Base-by-base conservation (phyloP, 2,888 invertebrate species). In the Pseudeuparius sepicola region DNA sequence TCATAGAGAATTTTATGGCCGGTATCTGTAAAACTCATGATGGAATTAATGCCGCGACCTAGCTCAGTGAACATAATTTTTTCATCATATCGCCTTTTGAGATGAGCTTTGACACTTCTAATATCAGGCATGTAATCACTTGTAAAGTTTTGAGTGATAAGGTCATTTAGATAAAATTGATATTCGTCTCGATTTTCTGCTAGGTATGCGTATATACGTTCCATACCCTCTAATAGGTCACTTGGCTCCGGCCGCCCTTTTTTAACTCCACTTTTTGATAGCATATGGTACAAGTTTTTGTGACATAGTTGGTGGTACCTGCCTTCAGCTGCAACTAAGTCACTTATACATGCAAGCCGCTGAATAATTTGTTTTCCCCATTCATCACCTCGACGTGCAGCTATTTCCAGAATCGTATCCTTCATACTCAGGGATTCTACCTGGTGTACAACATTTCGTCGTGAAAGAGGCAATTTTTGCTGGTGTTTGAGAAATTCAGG, bases 1-100 rank as follows among this genome's bases (percentile, higher is more conserved):
- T 31, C 31, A 31, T 30, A 30, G 16, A 30, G 16, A 30, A 30
- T 30, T 30, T 18, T 30, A 4, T 30, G 30, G 15, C 16, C 30
- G 10, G 14, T 30, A 11, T 30, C 30, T 30, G 17, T 30, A 4
- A 27, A n/a, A n/a, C 10, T 25, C 12, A 4, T n/a, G 25, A 25
- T n/a, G n/a, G n/a, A n/a, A n/a, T n/a, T n/a, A n/a, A n/a, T n/a
- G n/a, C n/a, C 5, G 5, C 5, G n/a, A 25, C 25, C 25, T 11
- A 25, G 6, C 25, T 4, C n/a, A n/a, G 25, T 27, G 3, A 27
- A 27, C 11, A 27, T 30, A n/a, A n/a, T n/a, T n/a, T n/a, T n/a
- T n/a, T n/a, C n/a, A n/a, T n/a, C n/a, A n/a, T n/a, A n/a, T n/a
- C n/a, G n/a, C n/a, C n/a, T n/a, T 30, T 4, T 30, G 4, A 30